Percentiles rank a stretch among this genome's conserved stretches.
These are phyloP conservation scores for Triplophysa siluroides DNA, from an alignment of 2,113 vertebrate genomes.

Conservation along the genomic window DNA sequence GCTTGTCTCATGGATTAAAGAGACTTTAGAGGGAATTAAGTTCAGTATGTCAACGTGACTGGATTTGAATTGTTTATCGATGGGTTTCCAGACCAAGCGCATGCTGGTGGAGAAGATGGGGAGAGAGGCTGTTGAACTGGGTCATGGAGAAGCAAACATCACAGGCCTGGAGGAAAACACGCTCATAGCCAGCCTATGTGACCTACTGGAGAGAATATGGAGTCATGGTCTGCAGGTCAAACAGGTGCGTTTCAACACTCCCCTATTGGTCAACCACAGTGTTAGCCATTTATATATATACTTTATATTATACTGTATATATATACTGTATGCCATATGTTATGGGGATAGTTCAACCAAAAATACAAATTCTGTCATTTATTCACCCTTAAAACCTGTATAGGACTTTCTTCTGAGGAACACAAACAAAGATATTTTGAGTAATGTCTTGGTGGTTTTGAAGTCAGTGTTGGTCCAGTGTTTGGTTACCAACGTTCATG, in stretches of 20 bases:
- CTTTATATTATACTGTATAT: too few relatives aligned
- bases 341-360: too few relatives aligned
- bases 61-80: constrained; percentile 7
- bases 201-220: constrained; percentile 96
- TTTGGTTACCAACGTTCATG: too few relatives aligned
- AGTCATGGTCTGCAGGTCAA: constrained; percentile 94
- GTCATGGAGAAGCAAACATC: constrained; percentile 92
- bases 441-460: too few relatives aligned
- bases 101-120: constrained; percentile 99
- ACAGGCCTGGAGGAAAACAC: constrained; percentile 94
- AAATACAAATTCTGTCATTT: too few relatives aligned
- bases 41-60: constrained; percentile 4
- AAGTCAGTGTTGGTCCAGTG: too few relatives aligned
- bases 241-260: constrained; percentile 75
- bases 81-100: constrained; percentile 86
- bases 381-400: too few relatives aligned
- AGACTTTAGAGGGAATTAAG: neutral
- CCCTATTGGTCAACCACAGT: too few relatives aligned
- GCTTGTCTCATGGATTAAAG: neutral
- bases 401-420: too few relatives aligned
- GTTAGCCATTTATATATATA: too few relatives aligned
- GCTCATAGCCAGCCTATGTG: constrained; percentile 92
- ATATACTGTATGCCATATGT: too few relatives aligned
- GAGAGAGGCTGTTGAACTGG: constrained; percentile 89
- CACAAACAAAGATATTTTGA: too few relatives aligned